These are phyloP conservation scores for Drosophila setifemur DNA, from an alignment of 1,140 invertebrate genomes.

Conservation along the genomic window DNA sequence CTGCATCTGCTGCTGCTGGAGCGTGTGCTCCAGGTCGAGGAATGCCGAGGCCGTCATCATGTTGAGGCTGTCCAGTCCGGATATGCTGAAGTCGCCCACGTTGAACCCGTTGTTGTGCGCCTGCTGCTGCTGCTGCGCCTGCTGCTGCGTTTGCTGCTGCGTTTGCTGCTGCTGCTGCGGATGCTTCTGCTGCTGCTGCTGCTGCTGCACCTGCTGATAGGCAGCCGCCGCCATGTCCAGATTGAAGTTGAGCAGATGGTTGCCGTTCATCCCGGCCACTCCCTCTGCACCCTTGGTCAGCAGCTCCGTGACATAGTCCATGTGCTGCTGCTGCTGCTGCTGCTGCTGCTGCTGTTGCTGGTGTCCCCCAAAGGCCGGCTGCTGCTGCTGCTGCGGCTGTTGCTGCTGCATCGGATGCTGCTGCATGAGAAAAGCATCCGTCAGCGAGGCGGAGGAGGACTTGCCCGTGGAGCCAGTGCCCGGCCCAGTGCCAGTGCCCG, in stretches of 20 bases:
- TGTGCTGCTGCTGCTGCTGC: constrained; percentile 65
- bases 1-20: constrained; percentile 48
- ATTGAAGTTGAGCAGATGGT: constrained; percentile 67
- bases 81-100: constrained; percentile 59
- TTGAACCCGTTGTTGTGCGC: constrained; percentile 75
- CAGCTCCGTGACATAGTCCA: constrained; percentile 74
- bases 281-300: constrained; percentile 62
- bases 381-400: constrained; percentile 39
- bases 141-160: constrained; percentile 51
- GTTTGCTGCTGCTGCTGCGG: constrained; percentile 55
- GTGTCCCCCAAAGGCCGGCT: constrained; percentile 41
- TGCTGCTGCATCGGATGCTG: constrained; percentile 57
- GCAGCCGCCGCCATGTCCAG: constrained; percentile 60
- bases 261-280: constrained; percentile 75
- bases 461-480: constrained; percentile 72
- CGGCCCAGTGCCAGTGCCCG: no score
- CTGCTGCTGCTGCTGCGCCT: constrained; percentile 53
- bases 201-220: constrained; percentile 32
- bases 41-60: constrained; percentile 44
- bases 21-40: constrained; percentile 44
- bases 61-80: constrained; percentile 53
- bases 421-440: constrained; percentile 74
- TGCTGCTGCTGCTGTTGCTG: constrained; percentile 58
- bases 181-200: constrained; percentile 52
- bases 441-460: constrained; percentile 21